Conservation (phyloP, 2,797 vertebrate genomes). For the Glossophaga mutica region DNA sequence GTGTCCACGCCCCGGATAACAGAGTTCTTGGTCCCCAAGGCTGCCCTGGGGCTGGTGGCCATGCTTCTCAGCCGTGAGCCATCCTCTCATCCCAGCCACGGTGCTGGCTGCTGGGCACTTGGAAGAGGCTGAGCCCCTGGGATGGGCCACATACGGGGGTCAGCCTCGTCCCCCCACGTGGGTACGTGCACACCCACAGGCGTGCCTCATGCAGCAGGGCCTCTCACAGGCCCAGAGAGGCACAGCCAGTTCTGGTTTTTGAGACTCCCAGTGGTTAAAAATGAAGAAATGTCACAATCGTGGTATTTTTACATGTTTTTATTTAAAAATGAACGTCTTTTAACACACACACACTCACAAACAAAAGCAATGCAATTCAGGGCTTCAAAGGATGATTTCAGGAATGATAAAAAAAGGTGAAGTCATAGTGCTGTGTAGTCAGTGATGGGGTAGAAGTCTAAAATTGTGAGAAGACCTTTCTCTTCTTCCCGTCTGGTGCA, state of each 20-base stretch:
- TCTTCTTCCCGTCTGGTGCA: neutral
- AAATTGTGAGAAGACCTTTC: neutral
- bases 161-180: neutral
- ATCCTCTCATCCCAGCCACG: neutral
- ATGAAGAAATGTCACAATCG: neutral
- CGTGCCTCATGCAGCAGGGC: too few species aligned
- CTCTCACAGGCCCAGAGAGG: neutral
- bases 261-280: neutral
- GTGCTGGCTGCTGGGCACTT: neutral
- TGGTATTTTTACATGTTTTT: neutral
- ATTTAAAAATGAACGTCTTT: neutral
- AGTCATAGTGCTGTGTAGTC: neutral
- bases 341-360: neutral
- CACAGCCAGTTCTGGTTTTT: neutral
- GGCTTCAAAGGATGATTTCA: neutral
- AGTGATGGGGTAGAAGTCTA: neutral
- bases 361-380: neutral
- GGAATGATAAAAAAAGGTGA: neutral
- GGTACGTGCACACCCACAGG: accelerated
- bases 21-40: neutral
- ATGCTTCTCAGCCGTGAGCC: neutral
- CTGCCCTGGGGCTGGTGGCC: constrained; percentile 23
- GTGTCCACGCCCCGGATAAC: constrained; percentile 67
- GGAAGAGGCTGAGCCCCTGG: neutral
- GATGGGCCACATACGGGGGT: accelerated